Evolutionary conservation across 2,113 vertebrate species (phyloP).

Genomic region (Embiotoca jacksoni): DNA sequence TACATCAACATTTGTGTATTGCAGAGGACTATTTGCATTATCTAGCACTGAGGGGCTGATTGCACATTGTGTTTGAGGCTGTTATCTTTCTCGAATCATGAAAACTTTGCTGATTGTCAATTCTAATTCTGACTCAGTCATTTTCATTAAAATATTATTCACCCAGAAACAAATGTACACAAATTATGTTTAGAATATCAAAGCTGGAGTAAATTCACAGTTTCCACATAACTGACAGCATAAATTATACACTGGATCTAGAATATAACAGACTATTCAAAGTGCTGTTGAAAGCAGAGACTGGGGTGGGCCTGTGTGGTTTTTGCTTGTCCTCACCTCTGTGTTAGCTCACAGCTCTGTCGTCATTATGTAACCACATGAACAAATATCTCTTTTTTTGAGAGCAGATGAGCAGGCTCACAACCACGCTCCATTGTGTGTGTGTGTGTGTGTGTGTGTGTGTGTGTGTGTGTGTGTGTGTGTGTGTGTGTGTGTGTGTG

Average conservation of each 20-base stretch:
- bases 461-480: conserved; percentile 7
- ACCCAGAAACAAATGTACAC: not conserved
- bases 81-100: not conserved
- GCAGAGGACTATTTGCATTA: not conserved
- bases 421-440: not conserved
- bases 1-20: not conserved
- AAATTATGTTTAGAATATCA: conserved; percentile 2
- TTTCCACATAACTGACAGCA: conserved; percentile 3
- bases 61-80: not conserved
- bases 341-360: conserved; percentile 56
- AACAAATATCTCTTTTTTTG: conserved; percentile 72
- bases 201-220: not conserved
- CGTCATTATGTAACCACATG: conserved; percentile 69
- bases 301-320: conserved; percentile 19
- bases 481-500: not conserved
- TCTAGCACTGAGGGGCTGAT: not conserved
- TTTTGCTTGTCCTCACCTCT: conserved; percentile 68
- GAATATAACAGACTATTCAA: conserved; percentile 1
- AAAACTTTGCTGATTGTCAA: not conserved
- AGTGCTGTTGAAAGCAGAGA: conserved; percentile 22
- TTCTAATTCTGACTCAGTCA: not conserved
- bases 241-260: not conserved
- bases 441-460: too few relatives aligned
- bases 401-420: conserved; percentile 45
- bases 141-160: not conserved